Conservation (phyloP, 2,888 invertebrate genomes). For the Heliconius cydno region DNA sequence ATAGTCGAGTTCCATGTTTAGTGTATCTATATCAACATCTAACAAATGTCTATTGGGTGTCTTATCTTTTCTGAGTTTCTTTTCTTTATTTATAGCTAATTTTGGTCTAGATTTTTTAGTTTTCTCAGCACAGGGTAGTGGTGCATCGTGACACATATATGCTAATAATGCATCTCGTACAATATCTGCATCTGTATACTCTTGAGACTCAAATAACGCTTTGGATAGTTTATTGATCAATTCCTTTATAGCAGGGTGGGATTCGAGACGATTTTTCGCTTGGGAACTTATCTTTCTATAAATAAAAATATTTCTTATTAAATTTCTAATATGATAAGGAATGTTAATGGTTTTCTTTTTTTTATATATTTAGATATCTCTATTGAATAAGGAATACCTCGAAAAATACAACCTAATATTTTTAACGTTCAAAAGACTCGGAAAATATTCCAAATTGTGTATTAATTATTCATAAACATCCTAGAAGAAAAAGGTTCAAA, state of each 20-base stretch:
- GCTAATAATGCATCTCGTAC: constrained; percentile 92
- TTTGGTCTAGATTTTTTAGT: constrained; percentile 56
- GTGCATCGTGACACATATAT: constrained; percentile 92
- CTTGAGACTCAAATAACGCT: constrained; percentile 86
- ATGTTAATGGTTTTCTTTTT: too few species aligned
- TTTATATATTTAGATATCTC: too few species aligned
- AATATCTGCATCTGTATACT: constrained; percentile 87
- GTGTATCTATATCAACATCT: constrained; percentile 71
- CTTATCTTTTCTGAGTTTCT: constrained; percentile 54
- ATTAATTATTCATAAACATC: too few species aligned
- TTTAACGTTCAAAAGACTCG: too few species aligned
- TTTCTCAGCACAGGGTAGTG: constrained; percentile 88
- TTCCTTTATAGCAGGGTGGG: constrained; percentile 89
- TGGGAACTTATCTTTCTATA: constrained; percentile 83
- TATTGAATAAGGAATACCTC: too few species aligned
- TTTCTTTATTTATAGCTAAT: constrained; percentile 55
- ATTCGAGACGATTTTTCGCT: constrained; percentile 86
- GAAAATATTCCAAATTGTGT: too few species aligned
- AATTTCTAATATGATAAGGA: too few species aligned
- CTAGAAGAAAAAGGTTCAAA: too few species aligned
- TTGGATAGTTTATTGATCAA: constrained; percentile 86
- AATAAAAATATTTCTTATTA: constrained; percentile 37
- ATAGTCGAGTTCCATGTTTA: constrained; percentile 76
- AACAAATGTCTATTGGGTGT: constrained; percentile 61
- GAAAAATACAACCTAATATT: too few species aligned